Base-by-base conservation (phyloP, 1,140 invertebrate genomes). In the Pseudomyrmex concolor region DNA sequence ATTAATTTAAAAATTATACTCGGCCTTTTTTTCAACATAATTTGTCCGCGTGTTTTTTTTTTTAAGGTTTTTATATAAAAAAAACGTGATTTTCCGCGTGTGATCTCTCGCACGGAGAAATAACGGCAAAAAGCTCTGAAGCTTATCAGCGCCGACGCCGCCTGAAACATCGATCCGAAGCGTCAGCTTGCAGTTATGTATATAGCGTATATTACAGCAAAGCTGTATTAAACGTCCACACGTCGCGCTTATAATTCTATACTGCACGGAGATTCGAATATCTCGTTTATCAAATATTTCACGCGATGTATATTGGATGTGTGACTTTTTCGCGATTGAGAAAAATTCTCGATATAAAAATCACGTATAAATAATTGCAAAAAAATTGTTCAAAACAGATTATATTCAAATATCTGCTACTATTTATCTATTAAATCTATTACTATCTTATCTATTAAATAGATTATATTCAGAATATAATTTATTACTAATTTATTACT, bases 111-210 rank as follows among this genome's bases (percentile, higher is more conserved):
- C 48, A 34, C 12, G 15, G 17, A 62, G 83, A 71, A 85, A 73
- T 45, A 63, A 64, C 55, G 72, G 48, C 57, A 50, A 73, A 88
- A 88, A 80, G 48, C 45, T 13, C 68, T 68, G 78, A 85, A 83
- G 66, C 86, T 83, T 88, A 83, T 72, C 62, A 86, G 92, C 91
- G 90, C 91, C 91, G 91, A 92, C 91, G 88, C 88, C 25, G 25
- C 25, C 89, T 83, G 76, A 72, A 87, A 84, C 93, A 94, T 94
- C 89, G 93, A 94, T 94, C 93, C 92, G 71, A 57, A 83, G 93
- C 93, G 93, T 93, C 93, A 94, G 93, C 93, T 94, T 94, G 93
- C 90, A 92, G 92, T 94, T 93, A 94, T 93, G 89, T 85, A 85
- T 89, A 89, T 87, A 90, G 86, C 66, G 66, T 54, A 84, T 86